phyloP scores from a whole-genome alignment of 2,797 vertebrate species.

The Tinamus major region DNA sequence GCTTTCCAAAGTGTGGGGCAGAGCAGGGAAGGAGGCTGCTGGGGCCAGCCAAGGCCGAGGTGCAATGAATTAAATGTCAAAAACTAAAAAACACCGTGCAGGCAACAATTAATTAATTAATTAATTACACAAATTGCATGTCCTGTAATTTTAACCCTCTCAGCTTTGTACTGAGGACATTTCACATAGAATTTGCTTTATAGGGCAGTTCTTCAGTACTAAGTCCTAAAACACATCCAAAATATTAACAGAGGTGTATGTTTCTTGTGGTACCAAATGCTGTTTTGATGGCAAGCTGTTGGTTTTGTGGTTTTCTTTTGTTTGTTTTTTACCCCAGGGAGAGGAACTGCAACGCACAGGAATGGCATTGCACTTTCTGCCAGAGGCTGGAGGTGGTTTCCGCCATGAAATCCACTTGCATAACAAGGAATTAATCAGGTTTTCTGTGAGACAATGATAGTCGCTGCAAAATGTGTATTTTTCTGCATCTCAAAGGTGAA shows the following conservation, averaged over 20 bases:
- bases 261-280: neutral
- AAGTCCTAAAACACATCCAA: neutral
- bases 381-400: neutral
- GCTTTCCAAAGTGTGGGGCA: conserved; percentile 25
- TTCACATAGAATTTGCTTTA: neutral
- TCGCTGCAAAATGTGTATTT: neutral
- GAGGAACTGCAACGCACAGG: neutral
- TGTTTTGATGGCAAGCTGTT: neutral
- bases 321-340: neutral
- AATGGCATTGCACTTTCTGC: neutral
- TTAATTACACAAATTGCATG: neutral
- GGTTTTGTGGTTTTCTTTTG: too few species aligned
- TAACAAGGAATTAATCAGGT: neutral
- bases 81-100: neutral
- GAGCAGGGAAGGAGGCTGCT: neutral
- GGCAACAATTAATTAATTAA: neutral
- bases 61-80: neutral
- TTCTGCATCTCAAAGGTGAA: neutral
- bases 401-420: neutral
- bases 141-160: neutral
- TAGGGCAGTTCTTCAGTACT: fast-evolving
- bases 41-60: neutral
- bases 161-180: neutral
- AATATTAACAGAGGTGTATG: neutral
- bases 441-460: neutral